These are phyloP conservation scores for Amphipyra berbera DNA, from an alignment of 2,888 invertebrate species.

Conservation along the genomic window DNA sequence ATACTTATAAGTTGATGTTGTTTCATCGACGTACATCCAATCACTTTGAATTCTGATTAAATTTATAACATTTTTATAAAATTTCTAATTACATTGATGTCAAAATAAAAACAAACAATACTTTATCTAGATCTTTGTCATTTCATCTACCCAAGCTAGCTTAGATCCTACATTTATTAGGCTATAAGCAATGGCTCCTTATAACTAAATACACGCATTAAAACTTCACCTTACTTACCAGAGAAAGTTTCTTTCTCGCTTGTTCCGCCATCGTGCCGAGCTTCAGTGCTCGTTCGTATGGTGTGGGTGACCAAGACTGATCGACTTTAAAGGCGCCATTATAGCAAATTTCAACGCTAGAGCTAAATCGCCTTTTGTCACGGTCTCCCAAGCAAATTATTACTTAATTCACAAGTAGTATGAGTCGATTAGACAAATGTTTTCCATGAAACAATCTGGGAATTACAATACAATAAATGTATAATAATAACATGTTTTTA, in stretches of 20 bases:
- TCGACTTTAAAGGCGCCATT: slow-evolving; percentile 30
- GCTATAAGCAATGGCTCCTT: background rate
- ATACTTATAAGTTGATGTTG: too few species aligned
- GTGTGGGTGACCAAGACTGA: slow-evolving; percentile 22
- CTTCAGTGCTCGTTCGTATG: slow-evolving; percentile 37
- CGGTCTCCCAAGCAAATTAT: slow-evolving; percentile 41
- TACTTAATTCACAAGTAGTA: slow-evolving; percentile 31
- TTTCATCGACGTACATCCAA: too few species aligned
- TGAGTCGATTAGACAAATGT: slow-evolving; percentile 28
- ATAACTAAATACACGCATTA: background rate
- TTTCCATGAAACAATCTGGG: slow-evolving; percentile 28
- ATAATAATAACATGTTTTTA: slow-evolving; percentile 4
- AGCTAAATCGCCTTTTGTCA: slow-evolving; percentile 44
- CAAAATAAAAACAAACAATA: too few species aligned
- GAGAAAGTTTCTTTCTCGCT: slow-evolving; percentile 24
- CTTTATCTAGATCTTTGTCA: too few species aligned
- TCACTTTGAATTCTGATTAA: too few species aligned
- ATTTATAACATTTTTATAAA: too few species aligned
- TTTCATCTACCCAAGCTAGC: too few species aligned
- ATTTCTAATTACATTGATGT: too few species aligned
- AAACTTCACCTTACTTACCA: slow-evolving; percentile 30
- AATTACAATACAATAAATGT: slow-evolving; percentile 20
- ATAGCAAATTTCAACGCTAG: slow-evolving; percentile 27
- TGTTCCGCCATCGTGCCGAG: slow-evolving; percentile 38
- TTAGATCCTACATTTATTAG: background rate